Conservation (phyloP, 2,113 vertebrate genomes). For the Chelonoidis abingdonii region DNA sequence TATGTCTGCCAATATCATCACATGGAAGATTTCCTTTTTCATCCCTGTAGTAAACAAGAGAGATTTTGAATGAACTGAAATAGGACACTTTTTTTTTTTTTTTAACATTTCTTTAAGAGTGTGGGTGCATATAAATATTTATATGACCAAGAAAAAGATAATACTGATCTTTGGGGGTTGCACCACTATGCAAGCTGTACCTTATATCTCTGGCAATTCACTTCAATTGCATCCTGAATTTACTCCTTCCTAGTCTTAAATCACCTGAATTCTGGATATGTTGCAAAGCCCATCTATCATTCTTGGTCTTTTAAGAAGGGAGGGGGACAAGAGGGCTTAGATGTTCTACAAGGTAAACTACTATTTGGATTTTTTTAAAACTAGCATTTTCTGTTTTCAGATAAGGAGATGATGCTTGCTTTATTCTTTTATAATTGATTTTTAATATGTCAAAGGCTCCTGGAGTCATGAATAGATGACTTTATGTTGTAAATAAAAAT, state of each 20-base stretch:
- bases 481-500: background rate
- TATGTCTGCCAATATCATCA: slow-evolving; percentile 90
- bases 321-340: background rate
- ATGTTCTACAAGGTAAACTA: background rate
- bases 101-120: background rate
- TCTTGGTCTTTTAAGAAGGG: background rate
- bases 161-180: background rate
- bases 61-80: background rate
- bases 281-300: background rate
- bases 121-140: background rate
- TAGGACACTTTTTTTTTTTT: background rate
- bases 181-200: background rate
- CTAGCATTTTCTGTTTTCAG: background rate
- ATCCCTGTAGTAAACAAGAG: slow-evolving; percentile 81
- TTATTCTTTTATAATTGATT: background rate
- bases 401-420: background rate
- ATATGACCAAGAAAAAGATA: background rate
- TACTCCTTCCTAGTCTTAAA: background rate
- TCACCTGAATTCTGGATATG: background rate
- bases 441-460: background rate
- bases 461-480: background rate
- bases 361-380: background rate
- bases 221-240: background rate
- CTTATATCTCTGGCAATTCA: background rate
- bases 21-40: slow-evolving; percentile 90